These are phyloP conservation scores for Castor canadensis DNA, from an alignment of 2,113 vertebrate species.

Conservation along the genomic window DNA sequence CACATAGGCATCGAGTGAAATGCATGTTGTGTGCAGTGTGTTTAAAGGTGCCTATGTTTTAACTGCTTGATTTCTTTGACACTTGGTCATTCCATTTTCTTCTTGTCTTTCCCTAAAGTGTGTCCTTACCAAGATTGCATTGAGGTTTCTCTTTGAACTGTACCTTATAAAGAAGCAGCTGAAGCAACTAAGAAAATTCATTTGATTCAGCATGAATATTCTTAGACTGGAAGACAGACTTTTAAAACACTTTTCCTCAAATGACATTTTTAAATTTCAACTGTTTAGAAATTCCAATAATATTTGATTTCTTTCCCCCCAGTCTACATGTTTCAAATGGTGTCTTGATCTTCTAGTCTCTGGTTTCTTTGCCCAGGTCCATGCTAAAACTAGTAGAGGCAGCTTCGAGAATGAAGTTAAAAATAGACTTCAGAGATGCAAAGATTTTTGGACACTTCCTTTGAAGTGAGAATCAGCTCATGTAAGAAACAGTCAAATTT, in stretches of 20 bases:
- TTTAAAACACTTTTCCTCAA: conserved; percentile 50
- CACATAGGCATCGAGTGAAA: neutral
- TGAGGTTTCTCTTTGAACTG: conserved; percentile 17
- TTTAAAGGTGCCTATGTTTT: conserved; percentile 73
- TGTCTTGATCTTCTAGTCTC: neutral
- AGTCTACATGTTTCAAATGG: conserved; percentile 47
- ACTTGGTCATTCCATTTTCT: neutral
- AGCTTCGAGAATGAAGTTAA: conserved; percentile 40
- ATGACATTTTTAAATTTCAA: conserved; percentile 53
- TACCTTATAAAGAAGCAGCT: conserved; percentile 62
- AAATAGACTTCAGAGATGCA: conserved; percentile 16
- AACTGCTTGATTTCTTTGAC: conserved; percentile 76
- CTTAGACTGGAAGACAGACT: conserved; percentile 53
- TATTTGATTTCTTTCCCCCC: conserved; percentile 38
- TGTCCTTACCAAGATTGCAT: conserved; percentile 13
- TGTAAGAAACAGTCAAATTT: conserved; percentile 12
- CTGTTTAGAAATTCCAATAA: conserved; percentile 59
- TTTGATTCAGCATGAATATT: conserved; percentile 61
- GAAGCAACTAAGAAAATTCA: conserved; percentile 49
- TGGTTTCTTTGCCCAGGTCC: conserved; percentile 7
- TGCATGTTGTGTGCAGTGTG: conserved; percentile 67
- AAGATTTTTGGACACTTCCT: neutral
- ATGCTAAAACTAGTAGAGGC: neutral
- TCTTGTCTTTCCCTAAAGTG: conserved; percentile 27
- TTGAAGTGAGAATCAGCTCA: neutral